Base-by-base conservation (phyloP, 92 coral and sea anemone species). In the Muricea muricata region DNA sequence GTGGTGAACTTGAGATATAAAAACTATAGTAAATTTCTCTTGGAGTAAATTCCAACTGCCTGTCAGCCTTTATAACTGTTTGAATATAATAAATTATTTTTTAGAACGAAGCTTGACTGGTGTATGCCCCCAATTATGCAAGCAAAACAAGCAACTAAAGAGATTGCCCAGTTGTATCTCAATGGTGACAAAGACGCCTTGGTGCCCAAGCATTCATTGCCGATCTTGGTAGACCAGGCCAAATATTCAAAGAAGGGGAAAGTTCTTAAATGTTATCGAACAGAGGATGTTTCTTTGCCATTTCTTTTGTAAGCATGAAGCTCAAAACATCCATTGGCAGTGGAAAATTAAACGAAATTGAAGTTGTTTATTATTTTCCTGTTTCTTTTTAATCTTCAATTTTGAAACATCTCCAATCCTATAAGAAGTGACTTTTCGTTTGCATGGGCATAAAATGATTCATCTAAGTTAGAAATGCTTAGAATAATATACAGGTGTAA, bases 41-140 rank as follows among this genome's bases (percentile, higher is more conserved):
- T 54, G 61, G 61, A 54, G 15, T 54, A 21, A 14, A 57, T 57
- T 45, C 65, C 2, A 57, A 57, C 29, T 28, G 25, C 7, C 61
- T 54, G 25, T 3, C n/a, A n/a, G 61, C 1, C 61, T 54, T 20
- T 23, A 25, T 23, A 54, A n/a, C n/a, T n/a, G 23, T 54, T 54
- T 54, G 20, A 54, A 54, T 57, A 0, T 57, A 21, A 57, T 57
- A 28, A 57, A 14, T 24, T 20, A 21, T 21, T 57, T 57, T 57
- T 21, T 57, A 57, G 65, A 57, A 57, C 65, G 31, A 57, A 57
- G 30, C 65, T 57, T 57, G 65, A 57, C 30, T 57, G 65, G 65
- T 57, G 65, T 32, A 57, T 57, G 65, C 65, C 65, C 61, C 65
- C 65, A 57, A 57, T 57, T 57, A 4, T 21, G 30, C 30, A 57